Evolutionary conservation across 1,140 invertebrate species (phyloP).

Genomic region (Drosophila erecta): DNA sequence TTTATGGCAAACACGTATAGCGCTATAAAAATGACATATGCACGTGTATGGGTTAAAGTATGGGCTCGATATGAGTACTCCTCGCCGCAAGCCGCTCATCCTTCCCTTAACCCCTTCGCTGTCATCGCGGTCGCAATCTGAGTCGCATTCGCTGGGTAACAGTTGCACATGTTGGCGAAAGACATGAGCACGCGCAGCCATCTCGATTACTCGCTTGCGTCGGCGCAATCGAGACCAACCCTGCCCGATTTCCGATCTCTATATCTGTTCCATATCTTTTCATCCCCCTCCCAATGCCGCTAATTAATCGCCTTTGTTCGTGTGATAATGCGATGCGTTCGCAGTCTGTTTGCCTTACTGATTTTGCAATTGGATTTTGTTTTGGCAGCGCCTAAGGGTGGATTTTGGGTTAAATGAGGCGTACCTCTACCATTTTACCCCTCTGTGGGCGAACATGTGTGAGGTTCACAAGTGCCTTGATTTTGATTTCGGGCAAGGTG

Average conservation of each 20-base stretch:
- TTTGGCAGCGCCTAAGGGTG: constrained; percentile 50
- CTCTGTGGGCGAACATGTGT: constrained; percentile 60
- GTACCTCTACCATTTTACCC: constrained; percentile 22
- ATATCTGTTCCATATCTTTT: not conserved
- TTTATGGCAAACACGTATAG: constrained; percentile 83
- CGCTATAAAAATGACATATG: constrained; percentile 82
- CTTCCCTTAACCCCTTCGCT: not conserved
- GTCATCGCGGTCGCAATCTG: not conserved
- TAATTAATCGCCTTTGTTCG: constrained; percentile 82
- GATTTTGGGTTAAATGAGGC: constrained; percentile 65
- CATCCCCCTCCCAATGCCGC: constrained; percentile 15
- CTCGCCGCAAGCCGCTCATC: not conserved
- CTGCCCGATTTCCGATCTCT: constrained; percentile 6
- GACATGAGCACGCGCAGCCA: constrained; percentile 73
- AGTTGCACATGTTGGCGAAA: constrained; percentile 46
- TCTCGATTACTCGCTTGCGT: constrained; percentile 37
- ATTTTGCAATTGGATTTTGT: constrained; percentile 56
- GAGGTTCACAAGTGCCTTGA: constrained; percentile 70
- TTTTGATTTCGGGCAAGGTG: constrained; percentile 56
- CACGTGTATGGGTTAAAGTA: constrained; percentile 70
- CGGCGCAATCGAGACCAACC: constrained; percentile 23
- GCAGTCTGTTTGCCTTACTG: constrained; percentile 72
- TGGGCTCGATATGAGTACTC: constrained; percentile 42
- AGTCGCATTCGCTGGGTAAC: constrained; percentile 23
- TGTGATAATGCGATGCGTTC: constrained; percentile 69